Conservation (phyloP, 2,888 invertebrate species). For the Mellilla xanthometata region DNA sequence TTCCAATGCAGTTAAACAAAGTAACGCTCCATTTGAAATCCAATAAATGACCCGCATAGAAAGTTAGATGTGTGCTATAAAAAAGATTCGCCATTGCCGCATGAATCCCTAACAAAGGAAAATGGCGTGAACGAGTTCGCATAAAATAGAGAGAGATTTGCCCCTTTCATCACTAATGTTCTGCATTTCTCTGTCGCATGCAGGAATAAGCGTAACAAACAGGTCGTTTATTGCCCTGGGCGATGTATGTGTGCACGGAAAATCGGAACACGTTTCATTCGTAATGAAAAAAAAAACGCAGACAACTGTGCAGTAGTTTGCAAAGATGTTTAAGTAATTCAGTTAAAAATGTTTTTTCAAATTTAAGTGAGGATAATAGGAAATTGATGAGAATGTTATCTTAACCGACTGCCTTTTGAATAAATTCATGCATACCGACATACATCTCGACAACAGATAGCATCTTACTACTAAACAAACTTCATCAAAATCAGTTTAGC, state of each 20-base stretch:
- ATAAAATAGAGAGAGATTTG: constrained; percentile 23
- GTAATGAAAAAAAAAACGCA: too few relatives aligned
- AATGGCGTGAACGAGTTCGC: constrained; percentile 15
- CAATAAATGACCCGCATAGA: background rate
- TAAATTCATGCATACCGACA: too few relatives aligned
- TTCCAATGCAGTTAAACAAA: too few relatives aligned
- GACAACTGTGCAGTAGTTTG: too few relatives aligned
- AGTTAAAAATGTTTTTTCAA: too few relatives aligned
- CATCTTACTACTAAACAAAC: too few relatives aligned
- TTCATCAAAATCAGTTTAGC: too few relatives aligned
- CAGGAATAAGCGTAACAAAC: constrained; percentile 29
- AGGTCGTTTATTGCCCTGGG: constrained; percentile 33
- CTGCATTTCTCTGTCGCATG: constrained; percentile 27
- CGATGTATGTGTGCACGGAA: constrained; percentile 11
- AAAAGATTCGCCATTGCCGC: constrained; percentile 9
- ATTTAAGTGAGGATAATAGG: too few relatives aligned
- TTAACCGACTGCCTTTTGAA: too few relatives aligned
- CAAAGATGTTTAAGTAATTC: too few relatives aligned
- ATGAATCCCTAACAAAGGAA: constrained; percentile 13
- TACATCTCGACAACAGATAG: too few relatives aligned
- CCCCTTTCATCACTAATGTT: constrained; percentile 25
- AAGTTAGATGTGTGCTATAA: background rate
- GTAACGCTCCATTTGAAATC: background rate
- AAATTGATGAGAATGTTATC: too few relatives aligned
- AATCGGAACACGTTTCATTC: constrained; percentile 3